Evolutionary conservation across 2,888 invertebrate genomes (phyloP).

Genomic region (Melanostoma scalare): DNA sequence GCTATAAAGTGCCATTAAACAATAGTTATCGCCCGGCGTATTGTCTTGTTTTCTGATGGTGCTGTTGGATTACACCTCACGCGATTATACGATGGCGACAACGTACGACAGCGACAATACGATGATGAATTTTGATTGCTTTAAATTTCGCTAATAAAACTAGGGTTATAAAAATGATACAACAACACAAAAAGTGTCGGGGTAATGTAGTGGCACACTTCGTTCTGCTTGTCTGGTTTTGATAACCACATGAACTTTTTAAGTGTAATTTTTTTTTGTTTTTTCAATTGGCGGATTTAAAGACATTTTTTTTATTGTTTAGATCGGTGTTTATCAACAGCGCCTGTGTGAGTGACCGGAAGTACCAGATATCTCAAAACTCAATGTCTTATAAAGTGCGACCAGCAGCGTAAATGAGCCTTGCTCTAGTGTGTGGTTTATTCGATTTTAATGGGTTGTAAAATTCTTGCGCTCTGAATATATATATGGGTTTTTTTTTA

Average conservation of each 20-base stretch:
- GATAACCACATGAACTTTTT: too few relatives aligned
- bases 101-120: slow-evolving; percentile 10
- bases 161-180: slow-evolving; percentile 55
- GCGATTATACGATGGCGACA: slow-evolving; percentile 5
- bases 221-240: not conserved
- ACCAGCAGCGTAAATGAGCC: slow-evolving; percentile 20
- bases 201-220: slow-evolving; percentile 28
- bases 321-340: slow-evolving; percentile 25
- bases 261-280: not conserved
- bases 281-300: not conserved
- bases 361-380: slow-evolving; percentile 14
- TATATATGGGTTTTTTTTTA: slow-evolving; percentile 19
- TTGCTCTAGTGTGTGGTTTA: slow-evolving; percentile 37
- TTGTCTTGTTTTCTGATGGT: slow-evolving; percentile 44
- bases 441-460: slow-evolving; percentile 58
- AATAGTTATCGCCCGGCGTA: slow-evolving; percentile 60
- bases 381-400: not conserved
- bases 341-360: slow-evolving; percentile 35
- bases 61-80: slow-evolving; percentile 25
- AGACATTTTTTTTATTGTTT: not conserved
- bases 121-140: slow-evolving; percentile 71
- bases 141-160: slow-evolving; percentile 70
- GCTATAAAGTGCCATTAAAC: slow-evolving; percentile 66
- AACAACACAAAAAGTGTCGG: slow-evolving; percentile 21
- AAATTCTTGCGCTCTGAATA: slow-evolving; percentile 37